phyloP scores from a whole-genome alignment of 2,888 invertebrate genomes.

The Kryphioiulus occultus region DNA sequence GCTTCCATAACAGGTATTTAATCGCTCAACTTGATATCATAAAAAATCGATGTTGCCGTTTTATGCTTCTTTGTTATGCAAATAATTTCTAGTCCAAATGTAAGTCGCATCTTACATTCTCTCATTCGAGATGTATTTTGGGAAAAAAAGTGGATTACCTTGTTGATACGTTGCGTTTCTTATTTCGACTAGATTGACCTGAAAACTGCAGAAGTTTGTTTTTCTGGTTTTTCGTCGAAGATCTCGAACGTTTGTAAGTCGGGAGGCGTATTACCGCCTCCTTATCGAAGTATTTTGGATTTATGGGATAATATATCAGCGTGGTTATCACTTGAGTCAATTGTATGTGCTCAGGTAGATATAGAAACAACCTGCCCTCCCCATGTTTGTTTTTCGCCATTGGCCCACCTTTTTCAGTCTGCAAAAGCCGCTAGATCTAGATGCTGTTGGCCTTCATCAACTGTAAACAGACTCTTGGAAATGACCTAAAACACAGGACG shows the following conservation, averaged over 20 bases:
- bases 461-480: background rate
- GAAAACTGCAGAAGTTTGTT: background rate
- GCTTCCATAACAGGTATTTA: no score
- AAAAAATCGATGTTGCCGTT: no score
- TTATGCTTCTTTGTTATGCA: no score
- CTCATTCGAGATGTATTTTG: no score
- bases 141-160: background rate
- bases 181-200: background rate
- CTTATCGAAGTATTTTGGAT: background rate
- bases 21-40: no score
- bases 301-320: background rate
- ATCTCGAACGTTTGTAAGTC: background rate
- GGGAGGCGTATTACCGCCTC: background rate
- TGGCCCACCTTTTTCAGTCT: background rate
- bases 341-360: background rate
- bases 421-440: background rate
- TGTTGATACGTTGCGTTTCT: background rate
- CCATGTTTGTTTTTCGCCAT: background rate
- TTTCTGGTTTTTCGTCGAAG: background rate
- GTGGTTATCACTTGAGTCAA: background rate
- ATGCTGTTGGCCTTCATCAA: constrained; percentile 17
- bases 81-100: no score
- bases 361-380: background rate
- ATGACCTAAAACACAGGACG: background rate
- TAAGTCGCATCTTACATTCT: no score